Conservation (phyloP, 1,140 invertebrate genomes). For the Rhopalosiphum maidis region DNA sequence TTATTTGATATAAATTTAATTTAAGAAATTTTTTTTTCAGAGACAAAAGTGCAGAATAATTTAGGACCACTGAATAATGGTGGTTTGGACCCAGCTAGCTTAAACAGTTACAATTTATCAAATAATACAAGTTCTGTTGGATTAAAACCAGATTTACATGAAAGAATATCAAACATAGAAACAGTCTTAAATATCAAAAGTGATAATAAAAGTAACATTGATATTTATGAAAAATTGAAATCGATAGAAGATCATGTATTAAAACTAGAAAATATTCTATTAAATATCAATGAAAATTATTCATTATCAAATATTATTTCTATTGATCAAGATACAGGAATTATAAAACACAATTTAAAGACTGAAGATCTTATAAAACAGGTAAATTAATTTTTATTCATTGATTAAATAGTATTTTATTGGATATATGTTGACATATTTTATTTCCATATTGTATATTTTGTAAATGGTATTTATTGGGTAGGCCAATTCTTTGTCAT, state of each 20-base stretch:
- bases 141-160: neutral
- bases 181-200: constrained; percentile 24
- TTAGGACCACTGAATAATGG: neutral
- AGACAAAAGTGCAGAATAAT: neutral
- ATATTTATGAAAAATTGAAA: constrained; percentile 42
- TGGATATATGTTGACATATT: neutral
- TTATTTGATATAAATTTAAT: neutral
- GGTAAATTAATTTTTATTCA: constrained; percentile 14
- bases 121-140: neutral
- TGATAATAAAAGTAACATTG: no score
- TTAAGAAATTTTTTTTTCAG: neutral
- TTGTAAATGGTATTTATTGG: neutral
- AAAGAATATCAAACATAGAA: constrained; percentile 54
- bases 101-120: constrained; percentile 12
- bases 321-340: neutral
- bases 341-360: neutral
- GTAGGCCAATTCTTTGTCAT: neutral
- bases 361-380: neutral
- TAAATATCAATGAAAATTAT: neutral
- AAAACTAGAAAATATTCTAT: neutral
- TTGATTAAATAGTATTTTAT: neutral
- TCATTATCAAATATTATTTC: neutral
- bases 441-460: neutral
- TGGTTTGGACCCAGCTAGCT: neutral
- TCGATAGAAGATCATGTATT: constrained; percentile 32